Conservation (phyloP, 2,888 invertebrate species). For the Coenonympha glycerion region DNA sequence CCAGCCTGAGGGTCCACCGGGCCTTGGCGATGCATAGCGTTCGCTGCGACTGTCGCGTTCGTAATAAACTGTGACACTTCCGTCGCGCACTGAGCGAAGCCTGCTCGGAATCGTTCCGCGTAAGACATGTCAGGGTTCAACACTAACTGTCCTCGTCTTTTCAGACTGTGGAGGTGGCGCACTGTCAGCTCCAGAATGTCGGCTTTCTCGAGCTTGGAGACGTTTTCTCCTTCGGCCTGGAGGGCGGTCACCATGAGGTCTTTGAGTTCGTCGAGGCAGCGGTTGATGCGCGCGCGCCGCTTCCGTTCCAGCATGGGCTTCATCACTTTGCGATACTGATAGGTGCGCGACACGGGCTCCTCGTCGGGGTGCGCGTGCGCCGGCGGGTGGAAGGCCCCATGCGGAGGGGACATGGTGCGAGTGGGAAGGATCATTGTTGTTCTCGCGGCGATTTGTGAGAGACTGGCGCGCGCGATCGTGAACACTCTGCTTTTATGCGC, state of each 20-base stretch:
- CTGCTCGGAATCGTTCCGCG: constrained; percentile 88
- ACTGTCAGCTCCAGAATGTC: constrained; percentile 91
- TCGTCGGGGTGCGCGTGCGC: constrained; percentile 62
- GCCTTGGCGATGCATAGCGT: constrained; percentile 77
- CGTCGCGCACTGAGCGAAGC: constrained; percentile 91
- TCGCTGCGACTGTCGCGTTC: constrained; percentile 83
- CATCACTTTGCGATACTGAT: constrained; percentile 95
- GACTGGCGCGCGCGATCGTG: constrained; percentile 69
- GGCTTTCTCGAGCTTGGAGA: constrained; percentile 89
- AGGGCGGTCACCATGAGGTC: constrained; percentile 90
- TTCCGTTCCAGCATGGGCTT: constrained; percentile 93
- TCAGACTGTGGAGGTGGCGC: constrained; percentile 87
- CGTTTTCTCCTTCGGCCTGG: constrained; percentile 91
- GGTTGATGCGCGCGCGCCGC: constrained; percentile 90
- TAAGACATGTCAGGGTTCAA: constrained; percentile 80
- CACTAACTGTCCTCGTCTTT: constrained; percentile 79
- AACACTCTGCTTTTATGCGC: constrained; percentile 65
- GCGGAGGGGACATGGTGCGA: constrained; percentile 70
- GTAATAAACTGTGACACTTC: constrained; percentile 85
- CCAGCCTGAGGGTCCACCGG: constrained; percentile 90
- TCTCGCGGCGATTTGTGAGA: constrained; percentile 67
- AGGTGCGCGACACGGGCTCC: constrained; percentile 88
- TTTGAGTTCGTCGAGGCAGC: constrained; percentile 91
- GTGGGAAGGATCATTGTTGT: constrained; percentile 69
- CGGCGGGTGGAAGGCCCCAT: constrained; percentile 71